phyloP scores from a whole-genome alignment of 2,113 vertebrate species.

The Pampusana beccarii region DNA sequence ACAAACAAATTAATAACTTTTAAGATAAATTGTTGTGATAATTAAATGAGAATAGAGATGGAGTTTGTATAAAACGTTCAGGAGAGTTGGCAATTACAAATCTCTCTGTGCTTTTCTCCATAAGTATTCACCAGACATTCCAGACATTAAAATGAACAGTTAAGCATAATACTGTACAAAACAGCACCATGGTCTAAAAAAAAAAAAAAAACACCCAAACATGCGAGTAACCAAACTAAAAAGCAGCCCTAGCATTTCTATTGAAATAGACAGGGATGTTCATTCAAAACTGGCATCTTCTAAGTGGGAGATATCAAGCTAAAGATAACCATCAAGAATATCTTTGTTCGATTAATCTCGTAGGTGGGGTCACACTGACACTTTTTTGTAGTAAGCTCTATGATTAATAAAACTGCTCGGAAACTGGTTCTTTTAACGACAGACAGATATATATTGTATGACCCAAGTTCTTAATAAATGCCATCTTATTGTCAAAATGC shows the following conservation, averaged over 20 bases:
- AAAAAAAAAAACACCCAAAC: background rate
- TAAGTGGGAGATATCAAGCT: background rate
- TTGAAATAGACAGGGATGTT: background rate
- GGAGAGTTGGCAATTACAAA: background rate
- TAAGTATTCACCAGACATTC: background rate
- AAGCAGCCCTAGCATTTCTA: background rate
- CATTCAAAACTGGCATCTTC: background rate
- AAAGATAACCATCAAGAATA: background rate
- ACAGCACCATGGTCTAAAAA: background rate
- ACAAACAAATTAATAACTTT: background rate
- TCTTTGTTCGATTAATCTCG: background rate
- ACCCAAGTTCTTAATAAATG: conserved; percentile 38
- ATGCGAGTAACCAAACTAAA: background rate
- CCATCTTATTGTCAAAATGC: conserved; percentile 42
- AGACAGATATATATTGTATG: conserved; percentile 40
- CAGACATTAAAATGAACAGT: background rate
- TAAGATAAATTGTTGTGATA: background rate
- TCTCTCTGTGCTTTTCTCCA: background rate
- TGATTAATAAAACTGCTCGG: conserved; percentile 46
- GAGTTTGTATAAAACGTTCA: background rate
- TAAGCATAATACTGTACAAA: background rate
- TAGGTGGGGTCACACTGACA: conserved; percentile 10
- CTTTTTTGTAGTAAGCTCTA: background rate
- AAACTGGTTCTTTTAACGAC: conserved; percentile 35
- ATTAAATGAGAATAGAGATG: background rate